Conservation (phyloP, 1,140 invertebrate genomes). For the Zaprionus lachaisei region DNA sequence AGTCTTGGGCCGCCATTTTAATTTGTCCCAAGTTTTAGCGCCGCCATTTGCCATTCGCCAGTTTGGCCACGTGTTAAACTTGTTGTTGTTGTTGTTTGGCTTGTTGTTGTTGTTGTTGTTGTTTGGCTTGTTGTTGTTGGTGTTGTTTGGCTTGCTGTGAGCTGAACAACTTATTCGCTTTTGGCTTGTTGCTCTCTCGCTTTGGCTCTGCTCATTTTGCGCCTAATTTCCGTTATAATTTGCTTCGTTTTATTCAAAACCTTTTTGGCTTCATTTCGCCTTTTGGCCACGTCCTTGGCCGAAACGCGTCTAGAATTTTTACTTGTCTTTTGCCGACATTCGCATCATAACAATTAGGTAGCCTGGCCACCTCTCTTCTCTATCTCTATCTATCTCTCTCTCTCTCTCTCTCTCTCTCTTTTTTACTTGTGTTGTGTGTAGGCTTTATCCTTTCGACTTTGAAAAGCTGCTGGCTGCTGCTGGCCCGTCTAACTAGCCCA, state of each 20-base stretch:
- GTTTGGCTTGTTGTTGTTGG: slow-evolving; percentile 8
- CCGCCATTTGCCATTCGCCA: slow-evolving; percentile 52
- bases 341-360: slow-evolving; percentile 55
- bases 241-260: slow-evolving; percentile 73
- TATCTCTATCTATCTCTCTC: background rate
- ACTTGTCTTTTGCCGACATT: slow-evolving; percentile 36
- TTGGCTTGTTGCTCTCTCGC: slow-evolving; percentile 15
- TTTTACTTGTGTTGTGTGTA: slow-evolving; percentile 1
- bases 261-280: slow-evolving; percentile 54
- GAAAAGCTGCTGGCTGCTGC: slow-evolving; percentile 45
- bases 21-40: slow-evolving; percentile 62
- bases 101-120: background rate
- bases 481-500: slow-evolving; percentile 26
- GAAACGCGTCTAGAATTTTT: slow-evolving; percentile 43
- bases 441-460: slow-evolving; percentile 38
- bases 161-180: slow-evolving; percentile 42
- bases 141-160: slow-evolving; percentile 7
- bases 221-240: slow-evolving; percentile 77
- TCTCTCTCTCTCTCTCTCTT: background rate
- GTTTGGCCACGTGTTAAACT: slow-evolving; percentile 26
- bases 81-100: slow-evolving; percentile 8
- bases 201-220: slow-evolving; percentile 58
- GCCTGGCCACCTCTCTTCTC: background rate
- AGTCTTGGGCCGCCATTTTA: slow-evolving; percentile 53
- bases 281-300: slow-evolving; percentile 32